These are phyloP conservation scores for Formica selysi DNA, from an alignment of 1,140 invertebrate species.

Conservation along the genomic window DNA sequence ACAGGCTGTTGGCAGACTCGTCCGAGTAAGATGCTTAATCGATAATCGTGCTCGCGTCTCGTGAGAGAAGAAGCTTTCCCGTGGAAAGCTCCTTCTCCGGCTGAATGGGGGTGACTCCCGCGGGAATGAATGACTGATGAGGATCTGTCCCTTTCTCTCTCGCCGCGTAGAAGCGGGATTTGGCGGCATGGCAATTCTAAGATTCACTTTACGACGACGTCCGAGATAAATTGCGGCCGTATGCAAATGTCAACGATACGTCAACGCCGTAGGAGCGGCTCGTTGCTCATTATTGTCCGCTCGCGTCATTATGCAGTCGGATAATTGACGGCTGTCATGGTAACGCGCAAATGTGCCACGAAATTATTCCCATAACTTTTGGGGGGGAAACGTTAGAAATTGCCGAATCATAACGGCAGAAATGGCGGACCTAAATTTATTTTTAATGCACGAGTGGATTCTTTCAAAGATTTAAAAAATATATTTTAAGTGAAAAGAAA, in stretches of 20 bases:
- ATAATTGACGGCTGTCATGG: conserved; percentile 56
- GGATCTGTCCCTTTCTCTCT: conserved; percentile 24
- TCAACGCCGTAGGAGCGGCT: conserved; percentile 58
- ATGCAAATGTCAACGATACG: conserved; percentile 78
- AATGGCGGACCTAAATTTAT: neutral
- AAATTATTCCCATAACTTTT: conserved; percentile 44
- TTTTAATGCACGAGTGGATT: neutral
- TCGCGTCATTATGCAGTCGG: conserved; percentile 42
- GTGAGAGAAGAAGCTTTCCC: conserved; percentile 32
- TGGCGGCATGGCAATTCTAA: conserved; percentile 64
- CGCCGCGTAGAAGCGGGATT: neutral
- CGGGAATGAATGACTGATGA: conserved; percentile 78
- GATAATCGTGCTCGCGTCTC: conserved; percentile 66
- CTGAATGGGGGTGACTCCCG: conserved; percentile 59
- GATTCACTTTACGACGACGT: conserved; percentile 76
- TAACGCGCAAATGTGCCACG: conserved; percentile 26
- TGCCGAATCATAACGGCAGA: neutral
- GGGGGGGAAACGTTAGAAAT: conserved; percentile 9
- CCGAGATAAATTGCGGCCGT: conserved; percentile 76
- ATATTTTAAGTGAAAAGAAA: conserved; percentile 1
- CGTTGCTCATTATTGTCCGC: conserved; percentile 49
- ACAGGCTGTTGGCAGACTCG: conserved; percentile 20
- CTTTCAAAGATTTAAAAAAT: conserved; percentile 8
- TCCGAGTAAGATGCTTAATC: conserved; percentile 62
- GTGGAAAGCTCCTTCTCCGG: conserved; percentile 46